Conservation (phyloP, 2,797 vertebrate species). For the Sparus aurata region DNA sequence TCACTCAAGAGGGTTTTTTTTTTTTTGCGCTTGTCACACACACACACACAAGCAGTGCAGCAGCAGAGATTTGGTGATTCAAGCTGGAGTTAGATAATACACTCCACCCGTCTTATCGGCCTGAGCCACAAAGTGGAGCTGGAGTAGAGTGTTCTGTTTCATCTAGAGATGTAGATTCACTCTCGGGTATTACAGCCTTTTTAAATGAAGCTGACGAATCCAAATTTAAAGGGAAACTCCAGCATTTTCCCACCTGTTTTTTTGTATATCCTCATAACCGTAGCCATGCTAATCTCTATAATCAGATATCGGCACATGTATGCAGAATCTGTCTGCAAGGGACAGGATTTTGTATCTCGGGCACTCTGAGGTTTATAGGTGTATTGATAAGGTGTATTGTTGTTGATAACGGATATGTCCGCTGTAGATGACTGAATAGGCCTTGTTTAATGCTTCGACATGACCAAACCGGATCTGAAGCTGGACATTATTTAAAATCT, state of each 20-base stretch:
- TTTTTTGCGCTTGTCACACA: neutral
- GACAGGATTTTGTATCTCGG: no score
- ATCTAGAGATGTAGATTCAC: constrained; percentile 2
- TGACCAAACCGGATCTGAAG: no score
- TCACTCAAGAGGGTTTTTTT: neutral
- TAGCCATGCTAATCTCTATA: neutral
- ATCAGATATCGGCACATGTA: no score
- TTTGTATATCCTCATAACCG: neutral
- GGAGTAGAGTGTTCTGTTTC: neutral
- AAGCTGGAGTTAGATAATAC: constrained; percentile 3
- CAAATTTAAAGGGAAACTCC: neutral
- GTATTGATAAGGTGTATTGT: no score
- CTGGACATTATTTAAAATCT: no score
- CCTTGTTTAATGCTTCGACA: no score
- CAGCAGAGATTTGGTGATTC: constrained; percentile 34
- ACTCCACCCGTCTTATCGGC: constrained; percentile 27
- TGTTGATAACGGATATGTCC: no score
- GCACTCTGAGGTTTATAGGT: no score
- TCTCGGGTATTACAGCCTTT: neutral
- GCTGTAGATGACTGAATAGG: no score
- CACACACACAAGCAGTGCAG: neutral
- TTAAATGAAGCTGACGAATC: neutral
- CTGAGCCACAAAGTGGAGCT: constrained; percentile 3
- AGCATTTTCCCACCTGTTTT: neutral
- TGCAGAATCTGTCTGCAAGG: no score